These are phyloP conservation scores for Hartigia nigra DNA, from an alignment of 2,888 invertebrate species.

Conservation along the genomic window DNA sequence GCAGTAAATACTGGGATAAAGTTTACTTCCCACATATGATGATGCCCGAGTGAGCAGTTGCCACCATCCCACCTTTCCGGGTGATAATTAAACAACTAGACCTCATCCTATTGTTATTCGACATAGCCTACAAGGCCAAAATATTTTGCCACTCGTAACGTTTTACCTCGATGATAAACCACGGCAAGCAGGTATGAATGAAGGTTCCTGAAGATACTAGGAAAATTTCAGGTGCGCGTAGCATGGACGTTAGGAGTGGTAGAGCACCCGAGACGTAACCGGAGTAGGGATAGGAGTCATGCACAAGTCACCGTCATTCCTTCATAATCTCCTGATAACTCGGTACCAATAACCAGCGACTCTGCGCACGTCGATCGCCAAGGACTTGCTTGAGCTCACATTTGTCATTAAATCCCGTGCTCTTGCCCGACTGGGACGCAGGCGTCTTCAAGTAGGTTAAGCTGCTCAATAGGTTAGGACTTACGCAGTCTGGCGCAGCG, in stretches of 20 bases:
- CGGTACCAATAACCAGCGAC: slow-evolving; percentile 56
- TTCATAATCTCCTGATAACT: slow-evolving; percentile 41
- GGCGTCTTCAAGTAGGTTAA: not conserved
- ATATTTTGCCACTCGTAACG: not conserved
- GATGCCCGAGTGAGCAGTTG: slow-evolving; percentile 40
- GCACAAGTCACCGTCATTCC: not conserved
- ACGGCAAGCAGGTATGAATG: no score
- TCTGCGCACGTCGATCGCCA: slow-evolving; percentile 51
- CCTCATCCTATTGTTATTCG: slow-evolving; percentile 15
- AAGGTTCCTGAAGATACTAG: not conserved
- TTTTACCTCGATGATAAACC: no score
- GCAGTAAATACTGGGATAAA: no score
- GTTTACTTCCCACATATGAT: slow-evolving; percentile 27
- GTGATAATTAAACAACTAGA: slow-evolving; percentile 43
- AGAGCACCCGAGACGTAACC: no score
- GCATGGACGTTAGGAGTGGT: not conserved
- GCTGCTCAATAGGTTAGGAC: not conserved
- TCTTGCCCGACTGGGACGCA: no score
- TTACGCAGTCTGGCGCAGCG: no score
- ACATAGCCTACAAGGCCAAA: slow-evolving; percentile 29
- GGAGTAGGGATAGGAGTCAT: not conserved
- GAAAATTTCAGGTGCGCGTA: slow-evolving; percentile 10
- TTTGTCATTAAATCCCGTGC: slow-evolving; percentile 22
- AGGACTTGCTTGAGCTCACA: slow-evolving; percentile 15
- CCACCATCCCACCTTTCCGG: slow-evolving; percentile 49